phyloP scores from a whole-genome alignment of 2,888 invertebrate genomes.

The Monoplex corrugatus region DNA sequence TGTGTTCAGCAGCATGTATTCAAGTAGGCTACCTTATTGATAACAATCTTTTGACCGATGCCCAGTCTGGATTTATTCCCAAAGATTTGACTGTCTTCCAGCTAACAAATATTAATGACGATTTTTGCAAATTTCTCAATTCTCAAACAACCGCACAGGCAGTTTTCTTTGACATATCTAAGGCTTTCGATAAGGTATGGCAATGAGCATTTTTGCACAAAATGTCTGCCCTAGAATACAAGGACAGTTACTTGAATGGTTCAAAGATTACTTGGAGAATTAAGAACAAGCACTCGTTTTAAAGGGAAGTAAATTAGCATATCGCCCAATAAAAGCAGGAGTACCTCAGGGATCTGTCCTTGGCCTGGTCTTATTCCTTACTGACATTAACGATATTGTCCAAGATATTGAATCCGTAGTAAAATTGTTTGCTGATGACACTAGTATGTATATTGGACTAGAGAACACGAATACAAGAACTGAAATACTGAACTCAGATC shows the following conservation, averaged over 20 bases:
- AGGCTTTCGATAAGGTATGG: constrained; percentile 22
- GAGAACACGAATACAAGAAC: neutral
- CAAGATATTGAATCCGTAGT: neutral
- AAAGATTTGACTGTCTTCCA: neutral
- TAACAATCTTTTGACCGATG: neutral
- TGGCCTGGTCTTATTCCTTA: neutral
- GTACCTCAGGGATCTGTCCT: neutral
- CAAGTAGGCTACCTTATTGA: neutral
- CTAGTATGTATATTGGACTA: neutral
- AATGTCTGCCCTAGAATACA: neutral
- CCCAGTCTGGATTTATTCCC: neutral
- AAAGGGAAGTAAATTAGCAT: neutral
- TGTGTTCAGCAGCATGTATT: neutral
- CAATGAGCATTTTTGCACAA: neutral
- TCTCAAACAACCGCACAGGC: neutral
- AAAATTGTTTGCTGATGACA: constrained; percentile 14
- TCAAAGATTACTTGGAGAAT: neutral
- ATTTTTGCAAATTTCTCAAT: neutral
- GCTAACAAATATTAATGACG: neutral
- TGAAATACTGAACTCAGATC: neutral
- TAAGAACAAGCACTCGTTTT: neutral
- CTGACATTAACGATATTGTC: neutral
- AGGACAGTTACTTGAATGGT: neutral
- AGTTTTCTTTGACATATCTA: constrained; percentile 6
- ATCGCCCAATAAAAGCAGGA: neutral